Base-by-base conservation (phyloP, 30 jellyfish, hydroid and myxozoan species). In the Turritopsis rubra region DNA sequence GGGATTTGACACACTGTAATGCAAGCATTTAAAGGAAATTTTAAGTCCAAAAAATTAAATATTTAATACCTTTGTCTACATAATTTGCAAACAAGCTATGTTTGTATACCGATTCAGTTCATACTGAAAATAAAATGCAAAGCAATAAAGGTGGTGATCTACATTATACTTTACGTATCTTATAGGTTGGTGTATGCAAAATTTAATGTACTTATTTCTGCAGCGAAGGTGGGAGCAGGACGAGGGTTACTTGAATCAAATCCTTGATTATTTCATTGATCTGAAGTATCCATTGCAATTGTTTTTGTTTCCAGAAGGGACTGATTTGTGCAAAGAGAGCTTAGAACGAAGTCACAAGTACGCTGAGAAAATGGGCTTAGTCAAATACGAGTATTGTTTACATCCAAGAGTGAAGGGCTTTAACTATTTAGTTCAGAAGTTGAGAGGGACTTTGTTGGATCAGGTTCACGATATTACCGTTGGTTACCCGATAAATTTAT, bases 171-270 rank as follows among this genome's bases (percentile, higher is more conserved):
- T n/a, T n/a, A n/a, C n/a, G n/a, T n/a, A n/a, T n/a, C n/a, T 30
- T 72, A 25, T 53, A 92, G 98, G 98, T 25, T 92, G 98, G 98
- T 94, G 95, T 18, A 92, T 92, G 96, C 98, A 92, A 54, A 87
- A 81, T 60, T 82, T 76, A 65, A 75, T 92, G 89, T 92, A 28
- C 54, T 85, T 87, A 28, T 92, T 92, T 81, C 87, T 92, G 21
- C 88, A 75, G 29, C 95, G 98, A 27, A 85, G 88, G 75, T 92
- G 98, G 98, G 98, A 92, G 24, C 84, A 84, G 26, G 98, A 92
- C 86, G 85, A 85, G 28, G 87, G 84, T 8, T 92, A 92, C 75
- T 71, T 92, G 82, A 83, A 77, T 20, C 75, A 86, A 28, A 79
- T 87, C 30, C 86, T 92, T 21, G 79, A 92, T 75, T 92, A 87